Percentiles rank a stretch among this genome's conserved stretches.
phyloP scores from a whole-genome alignment of 37 sponge, comb jelly and placozoan species.

The Dysidea cf. avara region DNA sequence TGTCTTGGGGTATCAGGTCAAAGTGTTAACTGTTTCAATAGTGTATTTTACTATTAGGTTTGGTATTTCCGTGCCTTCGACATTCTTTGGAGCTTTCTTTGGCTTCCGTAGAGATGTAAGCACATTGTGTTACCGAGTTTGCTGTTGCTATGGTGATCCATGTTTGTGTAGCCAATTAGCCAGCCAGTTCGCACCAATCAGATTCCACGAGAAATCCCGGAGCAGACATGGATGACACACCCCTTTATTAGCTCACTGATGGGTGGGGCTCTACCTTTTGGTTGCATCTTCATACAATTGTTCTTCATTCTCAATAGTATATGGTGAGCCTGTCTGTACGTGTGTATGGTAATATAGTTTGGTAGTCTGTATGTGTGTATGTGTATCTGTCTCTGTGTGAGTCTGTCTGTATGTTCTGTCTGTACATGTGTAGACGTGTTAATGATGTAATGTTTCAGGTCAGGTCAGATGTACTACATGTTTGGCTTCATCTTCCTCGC shows the following conservation, averaged over 20 bases:
- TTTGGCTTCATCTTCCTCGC: conserved; percentile 98
- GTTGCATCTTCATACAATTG: conserved; percentile 97
- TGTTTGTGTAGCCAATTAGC: conserved; percentile 42
- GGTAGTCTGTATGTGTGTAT: neutral
- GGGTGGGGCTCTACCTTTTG: conserved; percentile 98
- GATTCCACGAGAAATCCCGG: conserved; percentile 97
- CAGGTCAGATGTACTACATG: conserved; percentile 98
- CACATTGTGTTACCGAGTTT: neutral
- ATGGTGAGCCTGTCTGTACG: conserved; percentile 67
- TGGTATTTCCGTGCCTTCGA: conserved; percentile 94
- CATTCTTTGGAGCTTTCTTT: conserved; percentile 94
- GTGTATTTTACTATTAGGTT: conserved; percentile 50
- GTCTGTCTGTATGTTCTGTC: neutral
- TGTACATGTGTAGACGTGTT: neutral
- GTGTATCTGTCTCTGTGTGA: neutral
- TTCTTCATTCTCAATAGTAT: conserved; percentile 98
- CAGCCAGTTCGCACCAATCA: conserved; percentile 93
- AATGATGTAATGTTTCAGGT: conserved; percentile 47
- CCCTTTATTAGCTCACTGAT: conserved; percentile 81
- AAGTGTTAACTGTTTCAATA: no score
- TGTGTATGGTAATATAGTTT: conserved; percentile 6
- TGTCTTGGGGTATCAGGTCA: no score
- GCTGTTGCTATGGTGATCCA: neutral
- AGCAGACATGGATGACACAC: conserved; percentile 84
- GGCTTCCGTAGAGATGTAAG: conserved; percentile 88